Evolutionary conservation across 2,888 invertebrate species (phyloP).

Genomic region (Cephus sareptanus): DNA sequence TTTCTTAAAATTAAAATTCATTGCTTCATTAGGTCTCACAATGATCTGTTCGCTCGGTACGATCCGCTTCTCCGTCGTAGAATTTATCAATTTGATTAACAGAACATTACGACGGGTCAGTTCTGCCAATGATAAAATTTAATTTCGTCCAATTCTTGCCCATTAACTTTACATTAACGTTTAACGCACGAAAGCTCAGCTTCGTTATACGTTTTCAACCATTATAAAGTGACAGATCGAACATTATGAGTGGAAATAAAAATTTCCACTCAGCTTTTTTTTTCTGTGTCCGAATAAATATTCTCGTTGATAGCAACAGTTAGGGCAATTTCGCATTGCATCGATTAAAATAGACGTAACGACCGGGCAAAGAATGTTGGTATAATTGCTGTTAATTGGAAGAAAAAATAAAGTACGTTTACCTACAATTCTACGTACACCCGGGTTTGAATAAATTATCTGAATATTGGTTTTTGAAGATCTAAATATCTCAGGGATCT

Average conservation of each 20-base stretch:
- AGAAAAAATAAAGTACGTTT: background rate
- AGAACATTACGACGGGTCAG: background rate
- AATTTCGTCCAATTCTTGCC: slow-evolving; percentile 4
- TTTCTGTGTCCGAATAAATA: too few relatives aligned
- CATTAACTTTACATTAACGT: slow-evolving; percentile 2
- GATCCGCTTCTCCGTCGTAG: background rate
- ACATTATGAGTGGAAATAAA: too few relatives aligned
- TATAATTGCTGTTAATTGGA: background rate
- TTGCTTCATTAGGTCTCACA: background rate
- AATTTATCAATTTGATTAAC: background rate
- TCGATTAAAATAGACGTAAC: too few relatives aligned
- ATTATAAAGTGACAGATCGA: too few relatives aligned
- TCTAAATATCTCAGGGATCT: background rate
- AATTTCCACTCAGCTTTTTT: too few relatives aligned
- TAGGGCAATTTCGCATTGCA: too few relatives aligned
- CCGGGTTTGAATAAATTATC: background rate
- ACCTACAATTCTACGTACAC: background rate
- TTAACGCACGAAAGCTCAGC: background rate
- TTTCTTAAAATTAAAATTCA: background rate
- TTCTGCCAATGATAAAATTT: slow-evolving; percentile 1
- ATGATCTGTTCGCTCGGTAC: background rate
- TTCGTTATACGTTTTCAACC: too few relatives aligned
- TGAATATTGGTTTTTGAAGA: background rate
- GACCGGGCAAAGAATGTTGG: too few relatives aligned
- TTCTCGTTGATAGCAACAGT: too few relatives aligned